Evolutionary conservation across 2,888 invertebrate genomes (phyloP).

Genomic region (Patella depressa): DNA sequence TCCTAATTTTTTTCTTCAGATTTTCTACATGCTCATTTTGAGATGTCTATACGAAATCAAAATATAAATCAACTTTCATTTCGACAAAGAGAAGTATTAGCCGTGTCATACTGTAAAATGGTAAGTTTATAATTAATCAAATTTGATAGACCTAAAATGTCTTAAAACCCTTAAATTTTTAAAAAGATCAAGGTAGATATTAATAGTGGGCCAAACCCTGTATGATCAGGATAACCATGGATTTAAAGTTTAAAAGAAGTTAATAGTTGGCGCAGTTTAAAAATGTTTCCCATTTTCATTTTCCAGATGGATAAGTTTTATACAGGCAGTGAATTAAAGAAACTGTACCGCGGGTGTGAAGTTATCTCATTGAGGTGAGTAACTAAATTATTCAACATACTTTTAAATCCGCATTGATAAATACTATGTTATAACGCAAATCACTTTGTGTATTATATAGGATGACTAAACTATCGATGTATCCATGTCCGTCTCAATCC

Average conservation of each 20-base stretch:
- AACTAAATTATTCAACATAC: not conserved
- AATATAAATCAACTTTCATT: slow-evolving; percentile 1
- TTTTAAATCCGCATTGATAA: no score
- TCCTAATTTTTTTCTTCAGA: slow-evolving; percentile 38
- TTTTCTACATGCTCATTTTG: slow-evolving; percentile 47
- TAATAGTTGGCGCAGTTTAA: no score
- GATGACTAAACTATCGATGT: no score
- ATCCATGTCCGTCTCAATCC: no score
- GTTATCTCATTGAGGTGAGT: slow-evolving; percentile 51
- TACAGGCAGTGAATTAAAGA: slow-evolving; percentile 42
- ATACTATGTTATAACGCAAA: no score
- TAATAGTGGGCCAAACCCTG: no score
- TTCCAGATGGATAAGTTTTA: slow-evolving; percentile 54
- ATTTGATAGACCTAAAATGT: no score
- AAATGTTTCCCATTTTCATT: not conserved
- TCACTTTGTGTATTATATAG: no score
- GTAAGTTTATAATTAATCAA: not conserved
- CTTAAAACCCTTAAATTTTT: no score
- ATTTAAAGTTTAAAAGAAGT: no score
- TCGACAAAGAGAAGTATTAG: not conserved
- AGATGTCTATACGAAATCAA: slow-evolving; percentile 42
- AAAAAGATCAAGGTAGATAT: no score
- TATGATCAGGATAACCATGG: no score
- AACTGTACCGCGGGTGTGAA: slow-evolving; percentile 51
- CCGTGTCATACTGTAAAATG: not conserved